Conservation (phyloP, 2,888 invertebrate genomes). For the Volucella inflata region DNA sequence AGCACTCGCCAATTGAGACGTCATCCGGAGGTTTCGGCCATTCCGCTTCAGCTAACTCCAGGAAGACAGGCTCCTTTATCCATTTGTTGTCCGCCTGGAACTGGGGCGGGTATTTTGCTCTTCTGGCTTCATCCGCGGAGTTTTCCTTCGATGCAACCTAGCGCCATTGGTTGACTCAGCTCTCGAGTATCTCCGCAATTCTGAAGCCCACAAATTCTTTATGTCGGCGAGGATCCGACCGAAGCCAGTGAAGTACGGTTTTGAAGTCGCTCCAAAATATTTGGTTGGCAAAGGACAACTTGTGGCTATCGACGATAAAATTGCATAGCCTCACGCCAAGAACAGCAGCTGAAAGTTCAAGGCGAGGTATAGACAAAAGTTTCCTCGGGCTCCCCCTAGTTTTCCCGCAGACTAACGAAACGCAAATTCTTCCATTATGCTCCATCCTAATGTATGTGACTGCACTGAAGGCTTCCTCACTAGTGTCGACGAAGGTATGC, state of each 20-base stretch:
- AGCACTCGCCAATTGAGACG: not conserved
- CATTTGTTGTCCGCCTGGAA: conserved; percentile 19
- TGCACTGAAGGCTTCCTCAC: conserved; percentile 53
- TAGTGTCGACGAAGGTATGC: conserved; percentile 34
- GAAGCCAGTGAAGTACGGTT: conserved; percentile 42
- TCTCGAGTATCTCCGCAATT: conserved; percentile 19
- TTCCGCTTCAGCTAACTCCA: not conserved
- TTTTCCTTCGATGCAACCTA: conserved; percentile 33
- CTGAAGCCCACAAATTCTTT: not conserved
- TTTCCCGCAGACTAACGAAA: too few relatives aligned
- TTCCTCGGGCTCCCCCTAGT: too few relatives aligned
- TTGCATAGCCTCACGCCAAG: conserved; percentile 12
- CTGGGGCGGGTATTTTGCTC: not conserved
- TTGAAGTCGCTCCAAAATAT: conserved; percentile 11
- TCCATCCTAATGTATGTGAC: not conserved
- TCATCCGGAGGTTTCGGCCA: conserved; percentile 10
- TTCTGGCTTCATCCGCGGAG: conserved; percentile 20
- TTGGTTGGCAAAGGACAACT: too few relatives aligned
- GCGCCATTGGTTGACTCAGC: conserved; percentile 29
- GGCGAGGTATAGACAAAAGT: conserved; percentile 19
- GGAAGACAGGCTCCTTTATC: conserved; percentile 27
- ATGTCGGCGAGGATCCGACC: not conserved
- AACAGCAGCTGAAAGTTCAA: conserved; percentile 37
- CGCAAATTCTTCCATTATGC: conserved; percentile 14
- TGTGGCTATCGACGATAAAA: too few relatives aligned